phyloP scores from a whole-genome alignment of 2,113 vertebrate genomes.

The Poecile atricapillus region DNA sequence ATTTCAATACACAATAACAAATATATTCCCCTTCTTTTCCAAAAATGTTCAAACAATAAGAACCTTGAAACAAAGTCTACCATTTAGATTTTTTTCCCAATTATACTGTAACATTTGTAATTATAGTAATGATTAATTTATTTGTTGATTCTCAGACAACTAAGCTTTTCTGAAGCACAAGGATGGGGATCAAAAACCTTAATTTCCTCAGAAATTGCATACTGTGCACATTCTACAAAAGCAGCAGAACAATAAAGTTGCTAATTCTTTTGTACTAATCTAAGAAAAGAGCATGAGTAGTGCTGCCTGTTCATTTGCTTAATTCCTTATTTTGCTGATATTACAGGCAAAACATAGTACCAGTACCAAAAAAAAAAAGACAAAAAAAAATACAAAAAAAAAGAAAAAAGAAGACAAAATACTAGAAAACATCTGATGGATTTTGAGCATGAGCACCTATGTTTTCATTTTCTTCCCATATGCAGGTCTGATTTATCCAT shows the following conservation, averaged over 20 bases:
- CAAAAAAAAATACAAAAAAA: background rate
- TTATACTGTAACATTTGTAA: background rate
- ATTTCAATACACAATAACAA: background rate
- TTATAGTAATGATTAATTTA: background rate
- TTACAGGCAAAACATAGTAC: background rate
- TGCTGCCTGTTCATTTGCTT: background rate
- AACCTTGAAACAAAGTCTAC: background rate
- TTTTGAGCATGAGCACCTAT: background rate
- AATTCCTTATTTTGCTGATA: background rate
- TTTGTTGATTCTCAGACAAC: background rate
- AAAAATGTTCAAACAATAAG: background rate
- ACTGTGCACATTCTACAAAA: background rate
- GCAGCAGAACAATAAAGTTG: background rate
- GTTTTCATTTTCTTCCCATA: conserved; percentile 5
- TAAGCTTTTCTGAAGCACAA: background rate
- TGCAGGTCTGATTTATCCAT: background rate
- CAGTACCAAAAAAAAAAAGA: background rate
- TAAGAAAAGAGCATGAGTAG: background rate
- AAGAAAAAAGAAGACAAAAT: background rate
- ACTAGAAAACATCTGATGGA: background rate
- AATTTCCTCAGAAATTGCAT: background rate
- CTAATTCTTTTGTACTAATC: background rate
- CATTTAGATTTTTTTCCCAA: background rate
- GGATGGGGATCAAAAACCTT: background rate
- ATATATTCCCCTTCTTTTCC: background rate